Percentiles rank a stretch among this genome's conserved stretches.
phyloP scores from a whole-genome alignment of 2,888 invertebrate genomes.

The Polietes domitor region DNA sequence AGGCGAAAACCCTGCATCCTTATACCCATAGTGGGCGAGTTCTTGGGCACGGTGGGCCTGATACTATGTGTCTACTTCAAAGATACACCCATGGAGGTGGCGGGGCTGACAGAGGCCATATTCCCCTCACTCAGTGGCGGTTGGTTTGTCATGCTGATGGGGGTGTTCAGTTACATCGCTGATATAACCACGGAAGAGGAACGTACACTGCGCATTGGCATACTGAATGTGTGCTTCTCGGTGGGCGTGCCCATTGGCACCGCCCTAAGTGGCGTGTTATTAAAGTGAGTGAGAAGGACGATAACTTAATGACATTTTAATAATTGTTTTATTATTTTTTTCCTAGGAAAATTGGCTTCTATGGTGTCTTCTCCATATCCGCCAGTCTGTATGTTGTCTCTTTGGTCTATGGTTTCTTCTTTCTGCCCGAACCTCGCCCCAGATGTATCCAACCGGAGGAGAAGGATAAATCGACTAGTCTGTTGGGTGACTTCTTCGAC shows the following conservation, averaged over 20 bases:
- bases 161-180: conserved; percentile 93
- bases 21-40: conserved; percentile 90
- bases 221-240: conserved; percentile 93
- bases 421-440: conserved; percentile 84
- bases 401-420: conserved; percentile 87
- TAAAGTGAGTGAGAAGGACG: conserved; percentile 78
- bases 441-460: conserved; percentile 73
- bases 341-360: conserved; percentile 86
- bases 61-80: conserved; percentile 91
- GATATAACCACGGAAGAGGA: conserved; percentile 92
- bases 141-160: conserved; percentile 95
- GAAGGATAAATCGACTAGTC: conserved; percentile 73
- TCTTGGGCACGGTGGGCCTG: conserved; percentile 89
- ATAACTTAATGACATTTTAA: background rate
- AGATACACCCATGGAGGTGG: conserved; percentile 90
- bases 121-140: conserved; percentile 91
- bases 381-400: conserved; percentile 88
- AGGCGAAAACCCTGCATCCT: conserved; percentile 88
- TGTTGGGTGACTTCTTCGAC: conserved; percentile 87
- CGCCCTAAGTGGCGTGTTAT: conserved; percentile 91
- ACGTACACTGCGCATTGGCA: conserved; percentile 91
- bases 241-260: conserved; percentile 94
- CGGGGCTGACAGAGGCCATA: conserved; percentile 89
- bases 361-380: conserved; percentile 90
- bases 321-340: background rate